Base-by-base conservation (phyloP, 2,888 invertebrate genomes). In the Cetonia aurata region DNA sequence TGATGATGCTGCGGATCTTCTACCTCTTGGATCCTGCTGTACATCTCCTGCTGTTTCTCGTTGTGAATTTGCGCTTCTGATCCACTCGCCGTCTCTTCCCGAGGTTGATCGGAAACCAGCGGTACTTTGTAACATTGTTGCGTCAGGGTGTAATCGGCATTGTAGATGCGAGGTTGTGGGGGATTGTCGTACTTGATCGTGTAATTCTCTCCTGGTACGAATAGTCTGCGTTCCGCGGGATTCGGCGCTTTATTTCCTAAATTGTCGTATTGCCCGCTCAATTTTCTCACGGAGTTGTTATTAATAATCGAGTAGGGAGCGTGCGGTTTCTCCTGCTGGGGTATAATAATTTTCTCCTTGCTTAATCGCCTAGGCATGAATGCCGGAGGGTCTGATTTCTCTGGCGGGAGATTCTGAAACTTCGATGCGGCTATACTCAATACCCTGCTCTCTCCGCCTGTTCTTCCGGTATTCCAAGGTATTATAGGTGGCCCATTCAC, bases 381-480 rank as follows among this genome's bases (percentile, higher is more conserved):
- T 25, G 31, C 15, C n/a, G 31, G 50, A 13, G 31, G 59, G 1
- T 65, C 19, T 1, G 15, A 10, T 8, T 19, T 50, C 31, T 66
- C 69, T 25, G 9, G 3, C 6, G 8, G 37, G 6, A 50, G 53
- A 55, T 79, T 77, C 76, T 90, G 90, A 76, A 89, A 90, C 81
- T 87, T 89, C 19, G 86, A 84, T 0, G 88, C 86, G 17, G 88
- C 87, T 33, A 87, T 81, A 75, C 86, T 87, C 15, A 88, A 81
- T 6, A 87, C 86, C 73, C 88, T 85, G 57, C 86, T 86, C 52
- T 87, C 86, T 13, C 78, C 80, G 48, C 81, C 79, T 3, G 84
- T 80, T 15, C 85, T 85, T 6, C 17, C 37, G 1, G 83, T 80
- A 37, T 84, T 81, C 90, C 90, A 90, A 15, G 83, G 89, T 55